Conservation (phyloP, 2,113 vertebrate species). For the Lycocorax pyrrhopterus region DNA sequence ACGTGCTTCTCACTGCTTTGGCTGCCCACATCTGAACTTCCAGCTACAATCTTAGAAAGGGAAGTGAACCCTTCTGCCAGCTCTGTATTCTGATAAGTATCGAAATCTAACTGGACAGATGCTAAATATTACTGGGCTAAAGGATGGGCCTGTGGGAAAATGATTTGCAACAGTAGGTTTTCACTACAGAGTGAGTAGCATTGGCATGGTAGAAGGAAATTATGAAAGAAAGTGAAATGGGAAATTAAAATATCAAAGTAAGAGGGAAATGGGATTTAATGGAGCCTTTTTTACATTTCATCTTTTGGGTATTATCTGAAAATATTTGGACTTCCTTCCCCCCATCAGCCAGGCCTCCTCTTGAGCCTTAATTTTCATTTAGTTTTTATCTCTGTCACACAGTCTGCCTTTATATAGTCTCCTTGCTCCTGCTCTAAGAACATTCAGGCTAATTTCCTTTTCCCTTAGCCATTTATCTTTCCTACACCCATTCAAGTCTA, state of each 20-base stretch:
- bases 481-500: slow-evolving; percentile 24
- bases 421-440: slow-evolving; percentile 46
- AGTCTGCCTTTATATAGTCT: slow-evolving; percentile 44
- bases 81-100: background rate
- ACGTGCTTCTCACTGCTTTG: background rate
- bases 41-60: background rate
- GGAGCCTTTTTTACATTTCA: slow-evolving; percentile 58
- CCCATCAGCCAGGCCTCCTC: slow-evolving; percentile 5
- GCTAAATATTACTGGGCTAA: background rate
- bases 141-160: slow-evolving; percentile 43
- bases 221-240: slow-evolving; percentile 70
- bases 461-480: slow-evolving; percentile 63
- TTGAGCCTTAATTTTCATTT: slow-evolving; percentile 59
- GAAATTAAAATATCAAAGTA: slow-evolving; percentile 75
- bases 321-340: slow-evolving; percentile 52
- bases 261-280: slow-evolving; percentile 66
- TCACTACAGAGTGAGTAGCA: slow-evolving; percentile 21
- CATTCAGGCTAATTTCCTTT: slow-evolving; percentile 51
- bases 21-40: background rate
- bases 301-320: slow-evolving; percentile 52
- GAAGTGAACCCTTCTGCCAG: background rate
- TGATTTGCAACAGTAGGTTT: slow-evolving; percentile 12
- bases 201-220: slow-evolving; percentile 62
- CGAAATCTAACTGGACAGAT: background rate
- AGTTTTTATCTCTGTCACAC: slow-evolving; percentile 63